Base-by-base conservation (phyloP, 2,797 vertebrate species). In the Bovichtus diacanthus region DNA sequence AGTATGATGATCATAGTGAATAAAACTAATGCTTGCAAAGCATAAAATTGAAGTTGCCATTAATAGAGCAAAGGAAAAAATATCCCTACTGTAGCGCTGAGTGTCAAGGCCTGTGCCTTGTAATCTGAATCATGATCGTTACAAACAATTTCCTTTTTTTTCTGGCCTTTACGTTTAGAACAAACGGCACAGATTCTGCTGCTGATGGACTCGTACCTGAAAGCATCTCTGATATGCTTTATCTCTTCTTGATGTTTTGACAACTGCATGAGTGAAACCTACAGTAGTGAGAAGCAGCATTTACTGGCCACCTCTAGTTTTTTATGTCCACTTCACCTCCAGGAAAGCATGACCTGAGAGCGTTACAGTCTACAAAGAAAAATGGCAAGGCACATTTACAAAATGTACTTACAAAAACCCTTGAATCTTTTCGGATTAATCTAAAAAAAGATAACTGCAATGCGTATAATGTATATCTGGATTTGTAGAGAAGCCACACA, bases 311-410 rank as follows among this genome's bases (percentile, higher is more conserved):
- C n/a, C 4, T 16, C 8, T n/a, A 56, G n/a, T 12, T 36, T 68
- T 44, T 46, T 19, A 54, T 54, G 25, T 67, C 38, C 4, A 53
- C 18, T 31, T 31, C 3, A 19, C 36, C 23, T 53, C 50, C 64
- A 41, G 23, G 36, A 49, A 49, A 27, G 11, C 18, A 18, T 67
- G 50, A 43, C 50, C 49, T 31, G 11, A 67, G 25, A 67, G 13
- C 4, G 38, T n/a, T 25, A 19, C 21, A 58, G 43, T 46, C 10
- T 25, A 19, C 41, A 58, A 47, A 47, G 2, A 16, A 46, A 46
- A 58, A 47, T 36, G 53, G 27, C 21, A 47, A 47, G 21, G 59
- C 54, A 69, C n/a, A n/a, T n/a, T n/a, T n/a, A n/a, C n/a, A n/a
- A n/a, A n/a, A n/a, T n/a, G n/a, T n/a, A n/a, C n/a, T n/a, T n/a